phyloP scores from a whole-genome alignment of 2,113 vertebrate species.

The Anseranas semipalmata region DNA sequence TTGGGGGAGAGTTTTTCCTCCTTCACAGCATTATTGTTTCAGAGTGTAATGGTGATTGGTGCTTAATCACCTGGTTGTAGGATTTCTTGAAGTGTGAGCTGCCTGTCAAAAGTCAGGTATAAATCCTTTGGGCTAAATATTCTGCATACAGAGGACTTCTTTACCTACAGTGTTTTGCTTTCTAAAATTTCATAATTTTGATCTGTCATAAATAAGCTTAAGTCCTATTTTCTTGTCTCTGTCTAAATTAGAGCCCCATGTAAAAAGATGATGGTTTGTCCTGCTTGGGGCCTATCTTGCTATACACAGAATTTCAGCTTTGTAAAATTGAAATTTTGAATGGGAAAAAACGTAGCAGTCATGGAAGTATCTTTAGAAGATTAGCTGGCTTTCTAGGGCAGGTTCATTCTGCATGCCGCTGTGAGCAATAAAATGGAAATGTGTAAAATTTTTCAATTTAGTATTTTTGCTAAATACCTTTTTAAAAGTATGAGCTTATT shows the following conservation, averaged over 20 bases:
- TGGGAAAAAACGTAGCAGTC: not conserved
- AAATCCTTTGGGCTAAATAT: not conserved
- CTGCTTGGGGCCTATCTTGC: not conserved
- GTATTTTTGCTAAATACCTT: not conserved
- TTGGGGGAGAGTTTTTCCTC: not conserved
- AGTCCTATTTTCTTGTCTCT: not conserved
- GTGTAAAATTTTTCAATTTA: not conserved
- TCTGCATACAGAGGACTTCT: not conserved
- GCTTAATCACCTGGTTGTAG: not conserved
- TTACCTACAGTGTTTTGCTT: not conserved
- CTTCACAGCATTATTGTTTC: not conserved
- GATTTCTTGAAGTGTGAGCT: not conserved
- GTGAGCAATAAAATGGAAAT: not conserved
- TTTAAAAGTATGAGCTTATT: not conserved
- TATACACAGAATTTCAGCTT: not conserved
- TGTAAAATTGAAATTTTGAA: not conserved
- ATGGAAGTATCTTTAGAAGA: not conserved
- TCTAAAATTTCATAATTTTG: not conserved
- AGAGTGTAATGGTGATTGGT: not conserved
- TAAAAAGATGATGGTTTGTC: not conserved
- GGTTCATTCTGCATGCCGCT: not conserved
- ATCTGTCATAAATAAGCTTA: not conserved
- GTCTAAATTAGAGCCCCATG: not conserved
- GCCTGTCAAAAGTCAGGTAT: not conserved
- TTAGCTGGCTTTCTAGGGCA: not conserved